Evolutionary conservation across 2,888 invertebrate genomes (phyloP), one percentile per base, ranked within the genome.

Genomic region (Craniophora ligustri): DNA sequence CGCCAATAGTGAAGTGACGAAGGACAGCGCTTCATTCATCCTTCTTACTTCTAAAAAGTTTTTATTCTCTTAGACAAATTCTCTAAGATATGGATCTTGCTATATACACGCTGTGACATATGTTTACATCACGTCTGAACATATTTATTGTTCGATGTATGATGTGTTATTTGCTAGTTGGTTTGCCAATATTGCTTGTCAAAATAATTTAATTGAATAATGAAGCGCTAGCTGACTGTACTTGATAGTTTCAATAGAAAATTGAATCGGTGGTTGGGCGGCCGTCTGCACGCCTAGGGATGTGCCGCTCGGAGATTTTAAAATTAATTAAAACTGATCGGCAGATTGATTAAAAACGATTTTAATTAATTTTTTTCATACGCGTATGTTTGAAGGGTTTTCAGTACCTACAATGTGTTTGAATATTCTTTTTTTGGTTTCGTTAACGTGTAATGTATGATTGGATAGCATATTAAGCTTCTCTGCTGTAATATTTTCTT

Each of bases 171-270:
- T n/a, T n/a, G n/a, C n/a, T n/a, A n/a, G n/a, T n/a, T n/a, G n/a
- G n/a, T n/a, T n/a, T n/a, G n/a, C n/a, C n/a, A n/a, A n/a, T n/a
- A n/a, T n/a, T n/a, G n/a, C 10, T 16, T 10, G 15, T 19, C 1
- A 18, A 16, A 30, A 36, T 11, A 18, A 6, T 26, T 30, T 1
- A 26, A 11, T 4, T 13, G 16, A 34, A 28, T 26, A 40, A 19
- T 46, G 34, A 28, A 38, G 44, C 38, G 53, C 42, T 41, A 64
- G 53, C 40, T 42, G 67, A 67, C 62, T 55, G 63, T 64, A 63
- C 72, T 40, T 58, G 61, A 75, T 76, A 73, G 78, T 76, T 73
- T 58, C 69, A 69, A 79, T 75, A 73, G 69, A 72, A 75, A 72
- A 76, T 77, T 76, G 67, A 76, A 68, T 61, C 67, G 62, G 71